Evolutionary conservation across 2,113 vertebrate genomes (phyloP).

Genomic region (Hippocampus zosterae): DNA sequence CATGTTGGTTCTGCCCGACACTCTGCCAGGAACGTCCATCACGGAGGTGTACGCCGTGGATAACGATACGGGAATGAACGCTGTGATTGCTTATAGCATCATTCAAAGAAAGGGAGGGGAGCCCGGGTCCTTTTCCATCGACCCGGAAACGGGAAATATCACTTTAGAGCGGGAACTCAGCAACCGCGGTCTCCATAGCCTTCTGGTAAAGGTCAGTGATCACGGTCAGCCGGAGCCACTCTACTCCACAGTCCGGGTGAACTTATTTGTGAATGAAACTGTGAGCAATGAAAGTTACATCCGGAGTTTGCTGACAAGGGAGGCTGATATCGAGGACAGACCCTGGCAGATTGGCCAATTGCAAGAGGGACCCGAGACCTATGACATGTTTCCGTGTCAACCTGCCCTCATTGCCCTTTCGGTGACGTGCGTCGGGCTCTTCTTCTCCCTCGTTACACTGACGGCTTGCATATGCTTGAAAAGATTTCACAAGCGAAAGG

Average conservation of each 20-base stretch:
- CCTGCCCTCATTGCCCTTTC: constrained; percentile 84
- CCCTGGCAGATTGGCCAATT: constrained; percentile 80
- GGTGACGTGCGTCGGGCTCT: constrained; percentile 80
- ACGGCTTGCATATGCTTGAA: constrained; percentile 86
- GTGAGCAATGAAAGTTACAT: constrained; percentile 96
- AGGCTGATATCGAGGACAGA: constrained; percentile 85
- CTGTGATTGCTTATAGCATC: constrained; percentile 96
- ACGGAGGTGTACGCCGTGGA: constrained; percentile 97
- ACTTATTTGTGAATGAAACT: constrained; percentile 96
- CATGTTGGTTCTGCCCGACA: constrained; percentile 88
- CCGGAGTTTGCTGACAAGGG: constrained; percentile 85
- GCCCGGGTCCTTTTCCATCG: constrained; percentile 89
- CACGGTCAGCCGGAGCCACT: constrained; percentile 95
- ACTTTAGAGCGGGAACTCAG: constrained; percentile 89
- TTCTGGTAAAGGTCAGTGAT: constrained; percentile 94
- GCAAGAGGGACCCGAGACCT: constrained; percentile 77
- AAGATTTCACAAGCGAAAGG: constrained; percentile 79
- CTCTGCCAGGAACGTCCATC: constrained; percentile 91
- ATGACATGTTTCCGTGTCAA: constrained; percentile 79
- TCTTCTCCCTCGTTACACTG: constrained; percentile 82
- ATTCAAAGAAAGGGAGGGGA: constrained; percentile 90
- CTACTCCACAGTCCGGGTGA: constrained; percentile 90
- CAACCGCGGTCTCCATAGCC: constrained; percentile 88
- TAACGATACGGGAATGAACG: constrained; percentile 97
- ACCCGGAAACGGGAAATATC: constrained; percentile 94